Conservation (phyloP, 2,113 vertebrate species). For the Sclerurus mexicanus region DNA sequence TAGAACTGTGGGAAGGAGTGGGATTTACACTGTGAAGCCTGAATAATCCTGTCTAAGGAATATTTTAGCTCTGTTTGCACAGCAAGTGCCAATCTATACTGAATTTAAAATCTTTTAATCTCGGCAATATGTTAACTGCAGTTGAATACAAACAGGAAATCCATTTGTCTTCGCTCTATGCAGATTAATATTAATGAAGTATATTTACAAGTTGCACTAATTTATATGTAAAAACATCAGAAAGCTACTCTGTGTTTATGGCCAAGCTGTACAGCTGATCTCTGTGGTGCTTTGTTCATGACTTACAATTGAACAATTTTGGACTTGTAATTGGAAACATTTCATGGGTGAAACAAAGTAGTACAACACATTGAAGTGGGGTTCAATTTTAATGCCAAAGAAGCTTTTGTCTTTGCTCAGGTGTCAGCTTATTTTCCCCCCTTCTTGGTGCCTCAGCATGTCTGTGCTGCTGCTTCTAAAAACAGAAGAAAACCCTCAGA, state of each 20-base stretch:
- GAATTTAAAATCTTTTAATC: neutral
- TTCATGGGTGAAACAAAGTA: neutral
- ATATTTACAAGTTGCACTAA: neutral
- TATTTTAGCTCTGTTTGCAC: neutral
- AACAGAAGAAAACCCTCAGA: neutral
- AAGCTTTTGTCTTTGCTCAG: conserved; percentile 21
- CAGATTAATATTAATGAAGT: neutral
- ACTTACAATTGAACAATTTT: neutral
- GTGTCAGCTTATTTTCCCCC: neutral
- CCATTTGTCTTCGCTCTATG: neutral
- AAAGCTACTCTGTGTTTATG: neutral
- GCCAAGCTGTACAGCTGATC: neutral
- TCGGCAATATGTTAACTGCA: neutral
- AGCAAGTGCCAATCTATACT: neutral
- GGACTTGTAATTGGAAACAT: neutral
- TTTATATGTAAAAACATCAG: neutral
- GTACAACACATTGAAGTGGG: neutral
- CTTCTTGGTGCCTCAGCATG: neutral
- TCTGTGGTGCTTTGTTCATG: neutral
- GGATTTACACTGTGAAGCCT: conserved; percentile 6
- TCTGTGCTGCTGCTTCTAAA: neutral
- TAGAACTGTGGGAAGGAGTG: neutral
- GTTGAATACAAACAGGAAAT: neutral
- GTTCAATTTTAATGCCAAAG: neutral
- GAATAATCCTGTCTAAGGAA: neutral